A percentile compares a stretch with the other conserved stretches of the same genome.
These are phyloP conservation scores for Xenopus tropicalis DNA, from an alignment of 2,113 vertebrate species.

Conservation along the genomic window UCB_Xtro_10.0 CM004443.2:172567501-172568000, in stretches of 20 bases:
- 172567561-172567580: too few species aligned
- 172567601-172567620: too few species aligned
- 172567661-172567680: constrained; percentile 2
- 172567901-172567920: constrained; percentile 48
- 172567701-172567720: constrained; percentile 48
- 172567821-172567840: constrained; percentile 49
- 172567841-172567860: constrained; percentile 57
- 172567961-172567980: constrained; percentile 26
- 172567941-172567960: constrained; percentile 45
- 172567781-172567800: constrained; percentile 25
- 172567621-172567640: too few species aligned
- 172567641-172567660: not conserved
- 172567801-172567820: constrained; percentile 47
- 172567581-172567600: too few species aligned
- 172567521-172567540: too few species aligned
- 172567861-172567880: constrained; percentile 48
- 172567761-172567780: constrained; percentile 35
- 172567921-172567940: constrained; percentile 56
- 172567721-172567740: constrained; percentile 41
- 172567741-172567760: constrained; percentile 41
- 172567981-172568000: constrained; percentile 25
- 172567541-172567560: too few species aligned
- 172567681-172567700: constrained; percentile 36
- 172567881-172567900: constrained; percentile 52
- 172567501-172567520: too few species aligned